Percentiles rank a stretch among this genome's conserved stretches.
phyloP scores from a whole-genome alignment of 2,113 vertebrate genomes.

The Pseudopodoces humilis region DNA sequence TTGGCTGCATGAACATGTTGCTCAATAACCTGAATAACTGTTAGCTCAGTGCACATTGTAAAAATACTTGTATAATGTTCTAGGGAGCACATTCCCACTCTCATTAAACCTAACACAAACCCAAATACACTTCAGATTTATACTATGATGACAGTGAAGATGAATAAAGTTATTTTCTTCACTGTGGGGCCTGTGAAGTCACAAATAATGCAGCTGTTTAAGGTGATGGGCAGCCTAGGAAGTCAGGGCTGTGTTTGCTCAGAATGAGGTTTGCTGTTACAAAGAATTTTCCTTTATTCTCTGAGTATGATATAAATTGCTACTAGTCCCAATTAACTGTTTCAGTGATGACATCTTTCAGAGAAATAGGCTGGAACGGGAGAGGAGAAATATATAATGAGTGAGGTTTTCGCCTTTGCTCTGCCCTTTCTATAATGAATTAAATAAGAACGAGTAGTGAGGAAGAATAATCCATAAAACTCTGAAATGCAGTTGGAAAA shows the following conservation, averaged over 20 bases:
- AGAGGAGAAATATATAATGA: not conserved
- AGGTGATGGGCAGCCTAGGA: not conserved
- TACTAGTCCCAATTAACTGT: not conserved
- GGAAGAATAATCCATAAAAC: conserved; percentile 5
- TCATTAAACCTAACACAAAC: not conserved
- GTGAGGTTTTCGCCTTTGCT: not conserved
- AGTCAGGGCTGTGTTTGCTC: not conserved
- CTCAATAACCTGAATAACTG: not conserved
- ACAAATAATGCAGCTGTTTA: not conserved
- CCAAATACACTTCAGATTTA: not conserved
- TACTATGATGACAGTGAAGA: not conserved
- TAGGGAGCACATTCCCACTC: not conserved
- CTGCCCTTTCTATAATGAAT: not conserved
- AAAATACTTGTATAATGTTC: not conserved
- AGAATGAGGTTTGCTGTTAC: not conserved
- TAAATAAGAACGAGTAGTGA: not conserved
- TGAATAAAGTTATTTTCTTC: conserved; percentile 3
- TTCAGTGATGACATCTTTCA: not conserved
- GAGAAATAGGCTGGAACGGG: not conserved
- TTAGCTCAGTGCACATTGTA: not conserved
- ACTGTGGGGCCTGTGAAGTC: not conserved
- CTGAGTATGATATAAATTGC: not conserved
- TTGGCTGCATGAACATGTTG: not conserved
- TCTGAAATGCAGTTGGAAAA: not conserved
- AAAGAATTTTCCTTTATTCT: not conserved